Base-by-base conservation (phyloP, 2,113 vertebrate genomes). In the Chunga burmeisteri region DNA sequence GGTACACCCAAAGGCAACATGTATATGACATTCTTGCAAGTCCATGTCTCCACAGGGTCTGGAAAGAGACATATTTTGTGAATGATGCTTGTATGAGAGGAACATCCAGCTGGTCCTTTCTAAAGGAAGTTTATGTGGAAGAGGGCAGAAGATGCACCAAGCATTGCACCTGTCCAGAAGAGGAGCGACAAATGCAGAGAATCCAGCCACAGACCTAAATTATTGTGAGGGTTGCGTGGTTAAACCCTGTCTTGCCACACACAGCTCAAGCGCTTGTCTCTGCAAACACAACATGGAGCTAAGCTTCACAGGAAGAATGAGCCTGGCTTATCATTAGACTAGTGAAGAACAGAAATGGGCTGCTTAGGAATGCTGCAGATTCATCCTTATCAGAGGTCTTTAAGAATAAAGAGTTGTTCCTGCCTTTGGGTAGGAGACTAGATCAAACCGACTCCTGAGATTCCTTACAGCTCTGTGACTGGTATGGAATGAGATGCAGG, bases 381-480 rank as follows among this genome's bases (percentile, higher is more conserved):
- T 96, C 86, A 44, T 74, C 80, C 32, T 94, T 83, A 21, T 91
- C 94, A 96, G 68, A 96, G 40, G 68, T 42, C 92, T 82, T 42
- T 29, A 38, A 93, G 89, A 95, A 91, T 74, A 97, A 96, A 89
- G 93, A 62, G 77, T 12, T 81, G 63, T 29, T 93, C 58, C 93
- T 96, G 96, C 96, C 94, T 95, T 93, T 95, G 92, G 87, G 66
- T 61, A 96, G 78, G 70, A 93, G 73, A 74, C 59, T 15, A 93
- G 91, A 96, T 95, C 91, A 97, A 85, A 95, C 96, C 2, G 36
- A 90, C 94, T 96, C 68, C 49, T 32, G 65, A 87, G 92, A 95
- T 94, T 84, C 93, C 94, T 96, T 91, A 91, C 94, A 97, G 96
- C 94, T 56, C 73, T 93, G 1, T 89, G 95, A 63, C 93, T 95